These are phyloP conservation scores for Nerophis lumbriciformis DNA, from an alignment of 2,113 vertebrate genomes.

Conservation along the genomic window DNA sequence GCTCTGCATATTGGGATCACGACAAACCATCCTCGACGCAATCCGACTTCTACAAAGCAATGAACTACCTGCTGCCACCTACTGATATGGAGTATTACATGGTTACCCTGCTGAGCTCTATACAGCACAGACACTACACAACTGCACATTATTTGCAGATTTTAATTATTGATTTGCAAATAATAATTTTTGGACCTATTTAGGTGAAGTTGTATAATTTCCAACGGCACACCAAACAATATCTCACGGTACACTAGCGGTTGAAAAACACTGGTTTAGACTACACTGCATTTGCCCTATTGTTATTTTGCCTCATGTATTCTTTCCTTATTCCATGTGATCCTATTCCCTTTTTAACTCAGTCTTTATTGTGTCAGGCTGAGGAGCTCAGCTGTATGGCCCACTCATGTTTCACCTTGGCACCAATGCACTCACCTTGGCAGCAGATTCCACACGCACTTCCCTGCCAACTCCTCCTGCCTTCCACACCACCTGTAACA, in stretches of 20 bases:
- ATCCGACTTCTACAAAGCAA: too few species aligned
- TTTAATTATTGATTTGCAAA: too few species aligned
- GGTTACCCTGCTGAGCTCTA: too few species aligned
- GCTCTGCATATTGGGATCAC: too few species aligned
- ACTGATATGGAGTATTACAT: too few species aligned
- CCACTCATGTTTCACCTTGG: constrained; percentile 63
- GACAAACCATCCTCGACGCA: too few species aligned
- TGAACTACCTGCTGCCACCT: too few species aligned
- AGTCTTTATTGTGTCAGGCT: constrained; percentile 3
- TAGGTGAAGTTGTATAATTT: not conserved
- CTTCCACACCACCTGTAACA: constrained; percentile 69
- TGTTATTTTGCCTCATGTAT: constrained; percentile 34
- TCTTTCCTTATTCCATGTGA: constrained; percentile 19
- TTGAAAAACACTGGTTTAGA: too few species aligned
- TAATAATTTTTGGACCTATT: not conserved
- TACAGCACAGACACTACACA: too few species aligned
- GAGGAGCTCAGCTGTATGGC: constrained; percentile 46
- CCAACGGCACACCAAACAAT: too few species aligned
- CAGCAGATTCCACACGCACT: constrained; percentile 46
- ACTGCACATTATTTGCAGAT: too few species aligned
- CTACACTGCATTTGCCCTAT: not conserved
- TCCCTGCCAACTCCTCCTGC: constrained; percentile 43
- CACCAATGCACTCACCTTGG: constrained; percentile 49
- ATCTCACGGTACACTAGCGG: too few species aligned
- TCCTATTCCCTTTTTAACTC: constrained; percentile 32